Evolutionary conservation across 2,797 vertebrate species (phyloP), one percentile per base, ranked within the genome.

Genomic region (Acanthurus leucopareius): DNA sequence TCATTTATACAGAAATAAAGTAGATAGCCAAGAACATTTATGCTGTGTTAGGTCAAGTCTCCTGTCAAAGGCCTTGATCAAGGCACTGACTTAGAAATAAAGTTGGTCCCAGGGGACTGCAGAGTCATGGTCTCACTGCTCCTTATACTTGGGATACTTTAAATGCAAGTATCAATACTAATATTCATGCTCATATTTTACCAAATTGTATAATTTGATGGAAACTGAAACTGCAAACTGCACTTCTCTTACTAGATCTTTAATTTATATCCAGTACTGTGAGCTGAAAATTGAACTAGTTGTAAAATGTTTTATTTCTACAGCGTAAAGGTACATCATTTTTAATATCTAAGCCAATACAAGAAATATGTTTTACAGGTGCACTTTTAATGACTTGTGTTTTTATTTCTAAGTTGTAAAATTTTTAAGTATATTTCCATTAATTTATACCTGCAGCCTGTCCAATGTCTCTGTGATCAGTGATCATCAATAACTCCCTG

Each of bases 381-480:
- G 8, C 62, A 40, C 4, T 58, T 28, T 14, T 19, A 35, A 73
- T 20, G 15, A 9, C 3, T 19, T 38, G 8, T 59, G 38, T 48
- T 73, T 75, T 76, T 79, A 77, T 78, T 68, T 58, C 54, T 32
- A 42, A 32, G 2, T 1, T 49, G n/a, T 45, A 59, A 52, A 75
- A 20, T 2, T 9, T 49, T 48, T 45, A 40, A 48, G 35, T 69
- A 44, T 28, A 61, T 66, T 72, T 25, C 44, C 2, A 0, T 73
- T 61, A 68, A 69, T 79, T 82, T 35, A 38, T 19, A 72, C 7
- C 35, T 14, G 15, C 7, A 69, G 35, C 35, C 63, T 38, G n/a
- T 54, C 56, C 57, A 57, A 44, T 62, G 35, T n/a, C 17, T 38
- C n/a, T 28, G 49, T 38, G 48, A 75, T 57, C 16, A 19, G 3